These are phyloP conservation scores for Drosophila subquinaria DNA, from an alignment of 2,888 invertebrate species.

Conservation along the genomic window DNA sequence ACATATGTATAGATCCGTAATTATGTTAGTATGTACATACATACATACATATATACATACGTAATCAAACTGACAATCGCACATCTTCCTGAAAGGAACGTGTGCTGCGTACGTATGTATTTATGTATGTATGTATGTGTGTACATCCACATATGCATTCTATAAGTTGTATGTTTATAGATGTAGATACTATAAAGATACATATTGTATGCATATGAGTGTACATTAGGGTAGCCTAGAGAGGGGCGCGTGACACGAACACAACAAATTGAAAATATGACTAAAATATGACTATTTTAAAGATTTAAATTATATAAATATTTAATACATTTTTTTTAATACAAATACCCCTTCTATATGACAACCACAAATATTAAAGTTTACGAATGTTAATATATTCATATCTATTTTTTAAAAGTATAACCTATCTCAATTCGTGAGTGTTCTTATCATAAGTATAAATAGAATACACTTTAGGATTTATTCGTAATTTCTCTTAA, in stretches of 20 bases:
- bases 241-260: slow-evolving; percentile 10
- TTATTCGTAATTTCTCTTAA: slow-evolving; percentile 12
- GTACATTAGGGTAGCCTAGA: slow-evolving; percentile 20
- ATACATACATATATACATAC: slow-evolving; percentile 1
- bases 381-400: no score
- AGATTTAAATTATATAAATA: not conserved
- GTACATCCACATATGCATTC: slow-evolving; percentile 21
- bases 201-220: slow-evolving; percentile 15
- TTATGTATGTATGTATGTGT: slow-evolving; percentile 4
- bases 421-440: not conserved
- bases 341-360: not conserved
- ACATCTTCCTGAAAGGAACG: slow-evolving; percentile 34
- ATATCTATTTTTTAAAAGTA: not conserved
- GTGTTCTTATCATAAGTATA: slow-evolving; percentile 1
- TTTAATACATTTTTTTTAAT: not conserved
- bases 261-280: not conserved
- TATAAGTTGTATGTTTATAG: slow-evolving; percentile 26
- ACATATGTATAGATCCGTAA: slow-evolving; percentile 23
- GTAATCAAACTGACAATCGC: slow-evolving; percentile 36
- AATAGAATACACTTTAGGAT: slow-evolving; percentile 7
- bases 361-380: no score
- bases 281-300: not conserved
- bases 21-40: slow-evolving; percentile 29
- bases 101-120: slow-evolving; percentile 13
- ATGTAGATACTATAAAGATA: slow-evolving; percentile 17